Evolutionary conservation across 1,140 invertebrate genomes (phyloP), one percentile per base, ranked within the genome.

Genomic region (Babylonia areolata): DNA sequence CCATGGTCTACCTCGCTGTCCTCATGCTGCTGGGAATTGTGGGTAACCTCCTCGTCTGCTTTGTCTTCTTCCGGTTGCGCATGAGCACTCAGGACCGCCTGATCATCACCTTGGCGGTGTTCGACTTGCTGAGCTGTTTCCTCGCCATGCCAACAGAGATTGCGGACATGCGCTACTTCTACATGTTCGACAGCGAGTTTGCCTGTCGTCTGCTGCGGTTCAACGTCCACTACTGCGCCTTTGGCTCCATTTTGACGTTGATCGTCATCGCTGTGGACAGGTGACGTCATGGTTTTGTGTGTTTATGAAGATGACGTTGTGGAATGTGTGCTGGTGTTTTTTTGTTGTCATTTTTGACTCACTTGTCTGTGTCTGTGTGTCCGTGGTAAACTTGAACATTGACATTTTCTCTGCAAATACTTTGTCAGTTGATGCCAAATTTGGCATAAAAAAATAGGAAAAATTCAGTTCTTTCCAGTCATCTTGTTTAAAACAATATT

Each of bases 111-210:
- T 81, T 92, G 42, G 91, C 88, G 12, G 85, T 90, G 12, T 92
- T 90, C 85, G 91, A 92, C 71, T 84, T 92, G n/a, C 83, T 92
- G n/a, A 88, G 84, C 69, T 91, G 89, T 46, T 31, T 75, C 17
- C 46, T 92, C 33, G 88, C 78, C 28, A 87, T 90, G 82, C 90
- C 90, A 2, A 82, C 81, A 12, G 90, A 89, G 39, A 90, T 89
- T 39, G 42, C 73, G 6, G 90, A 90, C 78, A 86, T 90, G 79
- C 35, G 86, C 12, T 87, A 82, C n/a, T 88, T 85, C 46, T 88
- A 86, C 54, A 84, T 83, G 73, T 90, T 88, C 42, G 64, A 81
- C 23, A 85, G 83, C 9, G 83, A 81, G 77, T n/a, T 86, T 2
- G 86, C 83, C 3, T 90, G 89, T 35, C 37, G 69, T 17, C 28